Evolutionary conservation across 2,797 vertebrate genomes (phyloP).

Genomic region (Esox masquinongy): DNA sequence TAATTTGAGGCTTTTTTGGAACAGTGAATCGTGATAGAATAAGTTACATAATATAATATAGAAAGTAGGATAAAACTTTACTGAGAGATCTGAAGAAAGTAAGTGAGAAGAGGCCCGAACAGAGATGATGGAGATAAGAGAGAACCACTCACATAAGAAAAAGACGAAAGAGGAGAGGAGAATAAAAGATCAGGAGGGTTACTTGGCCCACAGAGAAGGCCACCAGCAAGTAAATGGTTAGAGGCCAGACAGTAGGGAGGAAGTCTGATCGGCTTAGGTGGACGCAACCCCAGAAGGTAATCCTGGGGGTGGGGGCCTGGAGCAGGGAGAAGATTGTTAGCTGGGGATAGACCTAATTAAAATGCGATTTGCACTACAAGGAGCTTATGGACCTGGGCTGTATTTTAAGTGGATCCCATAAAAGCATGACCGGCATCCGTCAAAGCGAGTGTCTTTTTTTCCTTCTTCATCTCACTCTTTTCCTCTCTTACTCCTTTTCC

Average conservation of each 20-base stretch:
- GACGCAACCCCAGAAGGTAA: conserved; percentile 42
- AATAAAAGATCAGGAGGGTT: background rate
- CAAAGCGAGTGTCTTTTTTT: background rate
- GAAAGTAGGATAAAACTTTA: background rate
- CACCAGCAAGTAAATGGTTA: conserved; percentile 39
- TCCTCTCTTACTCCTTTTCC: background rate
- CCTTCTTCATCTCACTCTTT: background rate
- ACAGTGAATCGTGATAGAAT: background rate
- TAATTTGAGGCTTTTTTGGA: conserved; percentile 1
- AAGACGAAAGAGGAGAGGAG: background rate
- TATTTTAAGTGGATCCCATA: conserved; percentile 33
- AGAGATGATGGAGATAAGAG: background rate
- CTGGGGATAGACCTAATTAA: conserved; percentile 74
- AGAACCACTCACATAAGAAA: background rate
- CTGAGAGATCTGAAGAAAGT: background rate
- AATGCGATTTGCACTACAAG: conserved; percentile 73
- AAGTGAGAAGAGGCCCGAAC: background rate
- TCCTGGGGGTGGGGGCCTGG: conserved; percentile 39
- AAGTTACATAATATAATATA: background rate
- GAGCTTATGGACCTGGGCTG: conserved; percentile 49
- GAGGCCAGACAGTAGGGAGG: conserved; percentile 20
- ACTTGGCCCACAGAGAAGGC: conserved; percentile 19
- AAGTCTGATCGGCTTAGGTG: conserved; percentile 45
- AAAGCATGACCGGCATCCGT: conserved; percentile 17
- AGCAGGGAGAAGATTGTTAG: conserved; percentile 62